Base-by-base conservation (phyloP, 2,113 vertebrate genomes). In the Pogonocichla stellata region DNA sequence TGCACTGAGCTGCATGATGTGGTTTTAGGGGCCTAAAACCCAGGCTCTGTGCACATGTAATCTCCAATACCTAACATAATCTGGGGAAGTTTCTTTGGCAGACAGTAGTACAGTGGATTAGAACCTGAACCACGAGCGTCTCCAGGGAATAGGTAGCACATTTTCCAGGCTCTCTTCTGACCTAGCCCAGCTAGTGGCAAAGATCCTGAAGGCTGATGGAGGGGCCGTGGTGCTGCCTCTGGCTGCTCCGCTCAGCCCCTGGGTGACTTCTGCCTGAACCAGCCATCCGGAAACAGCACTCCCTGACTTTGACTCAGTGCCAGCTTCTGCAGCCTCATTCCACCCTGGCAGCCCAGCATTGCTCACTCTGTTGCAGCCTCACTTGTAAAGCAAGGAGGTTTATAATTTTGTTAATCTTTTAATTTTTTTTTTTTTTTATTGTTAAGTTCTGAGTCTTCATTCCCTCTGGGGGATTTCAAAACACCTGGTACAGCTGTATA, bases 81-180 rank as follows among this genome's bases (percentile, higher is more conserved):
- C 72, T 74, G 20, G 67, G 72, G 69, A 95, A 93, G 56, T 92
- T 80, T 83, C 80, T 71, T 74, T 97, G 95, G 88, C 94, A 96
- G 88, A n/a, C 88, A 74, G 86, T n/a, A 94, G 80, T 56, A n/a
- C 16, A 47, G 60, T 78, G 91, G 47, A 92, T 92, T 94, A 95
- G 69, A 94, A 83, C 60, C 75, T 91, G 92, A 90, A 90, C 95
- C 96, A 71, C 94, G 80, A 90, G 62, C 22, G 43, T 80, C 95
- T 70, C 80, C 5, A 13, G 64, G 61, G 95, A 93, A 71, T 74
- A 96, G 82, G 92, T 88, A 96, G 86, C 94, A 60, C 69, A 72
- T 94, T 96, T 81, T 40, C 82, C 75, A 64, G 48, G 64, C 65
- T 95, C 25, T 74, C 48, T 79, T 23, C 86, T 84, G 86, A 79